phyloP scores from a whole-genome alignment of 2,888 invertebrate genomes.

The Nephrotoma flavescens region DNA sequence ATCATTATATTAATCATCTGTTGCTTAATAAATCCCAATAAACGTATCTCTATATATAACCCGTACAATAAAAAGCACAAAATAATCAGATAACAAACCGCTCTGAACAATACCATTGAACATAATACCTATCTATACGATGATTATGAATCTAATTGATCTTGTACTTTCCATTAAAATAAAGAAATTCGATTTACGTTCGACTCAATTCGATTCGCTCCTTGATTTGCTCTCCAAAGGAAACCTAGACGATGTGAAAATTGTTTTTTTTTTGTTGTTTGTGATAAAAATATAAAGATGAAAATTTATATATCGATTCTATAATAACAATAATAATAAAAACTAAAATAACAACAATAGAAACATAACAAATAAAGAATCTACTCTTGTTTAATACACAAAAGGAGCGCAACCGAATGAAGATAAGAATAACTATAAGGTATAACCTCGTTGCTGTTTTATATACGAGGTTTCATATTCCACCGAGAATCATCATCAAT shows the following conservation, averaged over 20 bases:
- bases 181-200: not conserved
- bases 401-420: not conserved
- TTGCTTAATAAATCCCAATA: too few species aligned
- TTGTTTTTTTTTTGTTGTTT: not conserved
- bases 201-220: not conserved
- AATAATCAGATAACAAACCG: not conserved
- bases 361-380: not conserved
- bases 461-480: not conserved
- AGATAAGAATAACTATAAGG: not conserved
- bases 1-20: too few species aligned
- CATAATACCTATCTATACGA: not conserved
- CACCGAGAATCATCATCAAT: not conserved
- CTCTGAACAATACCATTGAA: not conserved
- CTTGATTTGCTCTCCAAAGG: not conserved
- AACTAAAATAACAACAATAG: not conserved
- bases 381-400: not conserved
- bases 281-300: not conserved
- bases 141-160: not conserved
- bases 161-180: not conserved
- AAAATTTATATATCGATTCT: not conserved
- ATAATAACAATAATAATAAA: not conserved
- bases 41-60: too few species aligned
- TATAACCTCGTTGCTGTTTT: not conserved
- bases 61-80: too few species aligned
- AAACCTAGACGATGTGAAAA: not conserved